Base-by-base conservation (phyloP, 2,797 vertebrate genomes). In the Cynodonichthys magdalenae region DNA sequence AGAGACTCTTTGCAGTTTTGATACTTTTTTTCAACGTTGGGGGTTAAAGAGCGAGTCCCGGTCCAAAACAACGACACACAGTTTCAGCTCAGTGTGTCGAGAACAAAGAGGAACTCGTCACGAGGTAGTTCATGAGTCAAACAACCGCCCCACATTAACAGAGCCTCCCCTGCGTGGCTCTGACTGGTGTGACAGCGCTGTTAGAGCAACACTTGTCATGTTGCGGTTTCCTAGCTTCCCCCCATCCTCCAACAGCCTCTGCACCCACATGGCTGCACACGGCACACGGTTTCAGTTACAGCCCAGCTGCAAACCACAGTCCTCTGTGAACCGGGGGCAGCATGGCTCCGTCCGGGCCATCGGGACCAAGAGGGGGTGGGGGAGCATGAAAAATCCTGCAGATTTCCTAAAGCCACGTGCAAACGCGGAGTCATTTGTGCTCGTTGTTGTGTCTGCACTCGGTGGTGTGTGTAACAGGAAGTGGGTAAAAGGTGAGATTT, bases 171-270 rank as follows among this genome's bases (percentile, higher is more conserved):
- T 44, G 39, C 57, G 56, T 66, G 71, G 58, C 65, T 54, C 45
- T 15, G 63, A 61, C 70, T 69, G 59, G 19, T 66, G 78, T 79
- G 74, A 83, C 79, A 64, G 50, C 68, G 65, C 71, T 79, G 81
- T 81, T 81, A 82, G 72, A 81, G 55, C 74, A 82, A 69, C 84
- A 75, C 89, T 90, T 87, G 78, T 90, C 81, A 89, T 78, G 72
- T 82, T 86, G 89, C 27, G 84, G 89, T 92, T 90, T 89, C 75
- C 66, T 73, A 79, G 83, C 70, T 73, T 52, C 67, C 39, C 52
- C 28, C 53, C 24, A 3, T 19, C 53, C 51, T 63, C 58, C 71
- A 62, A 66, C 80, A 67, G 77, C 67, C 79, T 74, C 75, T 66
- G 74, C 75, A 74, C 66, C 68, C 81, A 81, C 84, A 77, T 81